These are phyloP conservation scores for Taeniopygia guttata DNA, from an alignment of 2,797 vertebrate species.

Conservation along the genomic window DNA sequence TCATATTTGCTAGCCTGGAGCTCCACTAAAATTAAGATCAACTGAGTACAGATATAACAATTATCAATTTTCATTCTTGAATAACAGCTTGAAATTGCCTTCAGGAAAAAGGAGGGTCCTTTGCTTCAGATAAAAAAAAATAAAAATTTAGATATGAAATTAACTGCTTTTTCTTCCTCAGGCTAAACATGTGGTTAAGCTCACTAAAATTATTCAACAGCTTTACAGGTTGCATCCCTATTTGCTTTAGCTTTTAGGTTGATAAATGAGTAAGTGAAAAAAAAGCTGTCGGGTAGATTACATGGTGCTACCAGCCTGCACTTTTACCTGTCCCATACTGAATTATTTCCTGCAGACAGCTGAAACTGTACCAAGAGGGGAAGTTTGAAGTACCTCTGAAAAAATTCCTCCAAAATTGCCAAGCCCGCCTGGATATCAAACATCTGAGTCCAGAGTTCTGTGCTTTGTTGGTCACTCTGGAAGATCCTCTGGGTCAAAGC, in stretches of 20 bases:
- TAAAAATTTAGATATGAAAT: slow-evolving; percentile 38
- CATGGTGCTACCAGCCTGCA: neutral
- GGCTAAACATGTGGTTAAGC: slow-evolving; percentile 54
- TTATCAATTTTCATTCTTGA: slow-evolving; percentile 78
- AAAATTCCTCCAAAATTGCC: neutral
- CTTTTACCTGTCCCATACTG: neutral
- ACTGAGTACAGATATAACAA: slow-evolving; percentile 71
- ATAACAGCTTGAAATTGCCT: slow-evolving; percentile 74
- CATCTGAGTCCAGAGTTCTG: neutral
- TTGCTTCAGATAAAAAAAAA: slow-evolving; percentile 62
- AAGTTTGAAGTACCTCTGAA: neutral
- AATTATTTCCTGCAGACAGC: neutral
- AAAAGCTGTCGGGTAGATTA: slow-evolving; percentile 29
- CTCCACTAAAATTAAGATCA: slow-evolving; percentile 72
- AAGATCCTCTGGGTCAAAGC: neutral
- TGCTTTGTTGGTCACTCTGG: neutral
- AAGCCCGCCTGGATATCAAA: neutral
- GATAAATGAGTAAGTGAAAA: slow-evolving; percentile 20
- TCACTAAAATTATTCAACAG: slow-evolving; percentile 50
- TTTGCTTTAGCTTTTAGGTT: slow-evolving; percentile 41
- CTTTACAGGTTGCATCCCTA: slow-evolving; percentile 29
- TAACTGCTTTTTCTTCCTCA: slow-evolving; percentile 49
- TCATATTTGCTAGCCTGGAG: slow-evolving; percentile 75
- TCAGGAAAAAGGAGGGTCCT: slow-evolving; percentile 74
- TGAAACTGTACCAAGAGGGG: neutral